Evolutionary conservation across 1,140 invertebrate genomes (phyloP).

Genomic region (Cyphomyrmex costatus): DNA sequence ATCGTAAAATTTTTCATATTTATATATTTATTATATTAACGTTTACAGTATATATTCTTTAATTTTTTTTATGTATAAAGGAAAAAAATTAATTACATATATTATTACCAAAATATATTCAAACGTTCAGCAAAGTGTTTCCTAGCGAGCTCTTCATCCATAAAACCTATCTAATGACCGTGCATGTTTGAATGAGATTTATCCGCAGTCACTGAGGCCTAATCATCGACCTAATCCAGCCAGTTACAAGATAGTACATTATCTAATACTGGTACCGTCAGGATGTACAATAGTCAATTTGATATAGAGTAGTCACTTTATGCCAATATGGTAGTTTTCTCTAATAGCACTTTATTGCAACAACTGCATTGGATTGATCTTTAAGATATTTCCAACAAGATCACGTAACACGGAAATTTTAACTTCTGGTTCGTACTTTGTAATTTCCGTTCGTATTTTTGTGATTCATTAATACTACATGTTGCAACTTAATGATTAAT

Average conservation of each 20-base stretch:
- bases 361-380: slow-evolving; percentile 11
- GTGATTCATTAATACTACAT: not conserved
- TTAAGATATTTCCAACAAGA: slow-evolving; percentile 42
- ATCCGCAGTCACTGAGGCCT: slow-evolving; percentile 23
- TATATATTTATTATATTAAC: not conserved
- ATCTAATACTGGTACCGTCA: slow-evolving; percentile 46
- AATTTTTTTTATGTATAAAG: not conserved
- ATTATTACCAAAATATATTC: slow-evolving; percentile 19
- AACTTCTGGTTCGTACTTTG: not conserved
- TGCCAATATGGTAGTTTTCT: slow-evolving; percentile 48
- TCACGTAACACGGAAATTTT: slow-evolving; percentile 11
- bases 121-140: slow-evolving; percentile 5
- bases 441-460: not conserved
- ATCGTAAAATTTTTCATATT: not conserved
- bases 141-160: not conserved
- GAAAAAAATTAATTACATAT: not conserved
- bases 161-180: not conserved
- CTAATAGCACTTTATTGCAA: slow-evolving; percentile 36
- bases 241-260: slow-evolving; percentile 46
- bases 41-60: not conserved
- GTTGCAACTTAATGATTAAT: not conserved
- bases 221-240: slow-evolving; percentile 55
- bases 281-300: slow-evolving; percentile 47
- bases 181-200: slow-evolving; percentile 28
- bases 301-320: slow-evolving; percentile 42